phyloP scores from a whole-genome alignment of 1,140 invertebrate species.

The Chrysopa pallens region DNA sequence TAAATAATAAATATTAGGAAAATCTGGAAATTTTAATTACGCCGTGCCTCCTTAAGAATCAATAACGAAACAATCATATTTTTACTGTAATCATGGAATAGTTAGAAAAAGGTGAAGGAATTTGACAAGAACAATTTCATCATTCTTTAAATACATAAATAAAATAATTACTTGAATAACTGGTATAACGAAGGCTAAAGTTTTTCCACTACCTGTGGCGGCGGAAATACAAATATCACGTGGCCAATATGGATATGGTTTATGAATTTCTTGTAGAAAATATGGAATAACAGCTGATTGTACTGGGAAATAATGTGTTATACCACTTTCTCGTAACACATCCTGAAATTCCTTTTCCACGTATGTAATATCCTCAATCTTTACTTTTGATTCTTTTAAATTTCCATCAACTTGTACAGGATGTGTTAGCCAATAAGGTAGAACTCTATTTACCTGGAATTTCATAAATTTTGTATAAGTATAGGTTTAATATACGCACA shows the following conservation, averaged over 20 bases:
- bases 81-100: too few species aligned
- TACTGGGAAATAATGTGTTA: slow-evolving; percentile 72
- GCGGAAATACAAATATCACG: slow-evolving; percentile 92
- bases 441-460: slow-evolving; percentile 41
- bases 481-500: too few species aligned
- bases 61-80: too few species aligned
- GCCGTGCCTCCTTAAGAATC: too few species aligned
- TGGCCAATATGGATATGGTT: slow-evolving; percentile 41
- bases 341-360: slow-evolving; percentile 42
- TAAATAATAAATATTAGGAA: too few species aligned
- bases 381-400: slow-evolving; percentile 36
- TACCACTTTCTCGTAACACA: slow-evolving; percentile 48
- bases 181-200: slow-evolving; percentile 83
- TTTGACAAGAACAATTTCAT: too few species aligned
- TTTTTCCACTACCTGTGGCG: slow-evolving; percentile 96
- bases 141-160: too few species aligned
- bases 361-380: slow-evolving; percentile 35
- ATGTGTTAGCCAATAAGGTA: slow-evolving; percentile 74
- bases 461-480: too few species aligned
- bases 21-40: too few species aligned
- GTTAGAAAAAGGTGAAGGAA: too few species aligned
- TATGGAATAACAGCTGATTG: slow-evolving; percentile 71
- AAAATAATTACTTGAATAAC: slow-evolving; percentile 50
- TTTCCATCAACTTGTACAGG: slow-evolving; percentile 57
- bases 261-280: slow-evolving; percentile 42